Conservation (phyloP, 1,140 invertebrate genomes). For the Heliconius nattereri region DNA sequence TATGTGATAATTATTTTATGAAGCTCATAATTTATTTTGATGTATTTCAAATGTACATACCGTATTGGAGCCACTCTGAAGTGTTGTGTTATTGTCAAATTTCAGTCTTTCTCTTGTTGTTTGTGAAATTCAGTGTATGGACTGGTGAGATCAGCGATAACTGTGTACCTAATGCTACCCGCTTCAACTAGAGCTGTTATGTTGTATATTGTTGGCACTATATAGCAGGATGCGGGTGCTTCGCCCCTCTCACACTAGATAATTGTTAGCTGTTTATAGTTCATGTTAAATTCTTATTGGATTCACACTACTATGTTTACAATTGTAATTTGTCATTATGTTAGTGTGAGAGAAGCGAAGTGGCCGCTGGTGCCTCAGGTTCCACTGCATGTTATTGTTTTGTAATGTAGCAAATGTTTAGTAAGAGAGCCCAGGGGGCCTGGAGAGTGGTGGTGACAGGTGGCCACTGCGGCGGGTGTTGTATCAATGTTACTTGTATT, state of each 20-base stretch:
- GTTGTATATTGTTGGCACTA: conserved; percentile 66
- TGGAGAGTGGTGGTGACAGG: conserved; percentile 32
- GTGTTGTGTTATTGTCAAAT: conserved; percentile 61
- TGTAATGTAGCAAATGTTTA: conserved; percentile 67
- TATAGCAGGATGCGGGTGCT: conserved; percentile 54
- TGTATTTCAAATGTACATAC: conserved; percentile 78
- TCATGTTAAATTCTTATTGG: conserved; percentile 47
- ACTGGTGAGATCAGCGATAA: conserved; percentile 59
- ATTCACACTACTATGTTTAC: conserved; percentile 42
- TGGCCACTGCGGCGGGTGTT: conserved; percentile 40
- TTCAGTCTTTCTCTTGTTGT: conserved; percentile 66
- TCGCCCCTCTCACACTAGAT: conserved; percentile 42
- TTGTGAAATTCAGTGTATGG: conserved; percentile 70
- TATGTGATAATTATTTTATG: conserved; percentile 81
- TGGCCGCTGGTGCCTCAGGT: conserved; percentile 44
- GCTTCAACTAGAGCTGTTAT: conserved; percentile 72
- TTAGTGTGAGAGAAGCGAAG: conserved; percentile 44
- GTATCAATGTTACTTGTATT: conserved; percentile 74
- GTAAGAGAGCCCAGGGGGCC: conserved; percentile 41
- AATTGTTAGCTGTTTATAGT: conserved; percentile 38
- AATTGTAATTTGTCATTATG: conserved; percentile 28
- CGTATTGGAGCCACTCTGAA: conserved; percentile 55
- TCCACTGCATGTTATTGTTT: conserved; percentile 72
- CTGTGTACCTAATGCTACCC: conserved; percentile 71
- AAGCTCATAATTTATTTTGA: conserved; percentile 80